A percentile compares a stretch with the other conserved stretches of the same genome.
phyloP scores from a whole-genome alignment of 2,797 vertebrate genomes.

The Microcaecilia unicolor region DNA sequence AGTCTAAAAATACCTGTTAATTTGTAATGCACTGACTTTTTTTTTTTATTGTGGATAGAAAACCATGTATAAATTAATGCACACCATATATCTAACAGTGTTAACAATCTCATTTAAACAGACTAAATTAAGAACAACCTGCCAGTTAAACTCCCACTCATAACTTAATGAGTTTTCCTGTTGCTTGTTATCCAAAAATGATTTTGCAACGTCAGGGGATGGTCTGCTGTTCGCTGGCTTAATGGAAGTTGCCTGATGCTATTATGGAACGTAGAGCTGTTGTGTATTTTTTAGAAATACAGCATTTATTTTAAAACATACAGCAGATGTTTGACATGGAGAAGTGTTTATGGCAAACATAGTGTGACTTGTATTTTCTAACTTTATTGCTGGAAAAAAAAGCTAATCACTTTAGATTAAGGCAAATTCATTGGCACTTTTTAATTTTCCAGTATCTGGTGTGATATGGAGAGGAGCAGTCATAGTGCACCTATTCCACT shows the following conservation, averaged over 20 bases:
- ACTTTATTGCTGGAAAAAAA: neutral
- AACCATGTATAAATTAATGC: conserved; percentile 19
- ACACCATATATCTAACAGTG: neutral
- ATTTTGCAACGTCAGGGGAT: conserved; percentile 22
- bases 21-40: conserved; percentile 23
- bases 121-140: conserved; percentile 1
- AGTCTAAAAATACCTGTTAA: conserved; percentile 21
- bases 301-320: conserved; percentile 27
- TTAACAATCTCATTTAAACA: conserved; percentile 13
- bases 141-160: conserved; percentile 24
- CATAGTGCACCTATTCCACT: too few species aligned
- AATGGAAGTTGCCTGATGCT: conserved; percentile 33
- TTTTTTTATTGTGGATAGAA: conserved; percentile 11
- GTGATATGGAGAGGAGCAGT: too few species aligned
- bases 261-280: conserved; percentile 23
- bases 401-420: neutral
- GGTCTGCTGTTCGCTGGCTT: conserved; percentile 22
- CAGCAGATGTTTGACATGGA: conserved; percentile 23
- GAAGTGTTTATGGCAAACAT: neutral
- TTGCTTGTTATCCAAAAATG: conserved; percentile 23
- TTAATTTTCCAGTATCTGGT: neutral
- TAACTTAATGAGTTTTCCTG: conserved; percentile 20
- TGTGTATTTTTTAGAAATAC: conserved; percentile 20
- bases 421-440: neutral
- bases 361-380: neutral